A percentile compares a stretch with the other conserved stretches of the same genome.
Evolutionary conservation across 2,888 invertebrate genomes (phyloP).

Genomic region (Hypselothyrea guttata): DNA sequence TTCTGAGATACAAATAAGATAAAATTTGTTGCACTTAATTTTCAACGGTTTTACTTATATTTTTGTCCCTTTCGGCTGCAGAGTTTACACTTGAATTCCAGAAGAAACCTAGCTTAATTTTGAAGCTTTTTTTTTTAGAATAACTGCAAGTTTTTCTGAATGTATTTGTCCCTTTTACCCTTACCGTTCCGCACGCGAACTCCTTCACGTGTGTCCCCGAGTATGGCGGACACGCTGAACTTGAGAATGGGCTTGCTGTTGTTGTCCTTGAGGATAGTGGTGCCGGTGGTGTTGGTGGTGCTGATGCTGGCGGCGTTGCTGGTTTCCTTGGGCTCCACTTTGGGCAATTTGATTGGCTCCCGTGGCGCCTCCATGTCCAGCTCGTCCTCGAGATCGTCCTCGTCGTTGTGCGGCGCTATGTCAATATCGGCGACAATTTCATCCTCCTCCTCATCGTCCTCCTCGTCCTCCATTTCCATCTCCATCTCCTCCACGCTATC

Average conservation of each 20-base stretch:
- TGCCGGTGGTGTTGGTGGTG: slow-evolving; percentile 34
- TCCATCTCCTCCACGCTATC: slow-evolving; percentile 75
- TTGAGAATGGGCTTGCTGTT: slow-evolving; percentile 90
- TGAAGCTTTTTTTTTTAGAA: too few species aligned
- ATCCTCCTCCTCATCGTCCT: slow-evolving; percentile 63
- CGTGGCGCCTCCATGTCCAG: slow-evolving; percentile 48
- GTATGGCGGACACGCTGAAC: slow-evolving; percentile 95
- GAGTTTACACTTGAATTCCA: too few species aligned
- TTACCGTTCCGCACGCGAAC: slow-evolving; percentile 83
- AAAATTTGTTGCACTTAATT: too few species aligned
- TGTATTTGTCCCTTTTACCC: slow-evolving; percentile 20
- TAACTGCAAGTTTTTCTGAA: too few species aligned
- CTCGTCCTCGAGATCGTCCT: slow-evolving; percentile 67
- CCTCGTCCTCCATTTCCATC: slow-evolving; percentile 68
- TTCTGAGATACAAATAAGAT: too few species aligned
- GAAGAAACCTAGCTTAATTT: too few species aligned
- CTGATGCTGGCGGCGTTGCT: slow-evolving; percentile 39
- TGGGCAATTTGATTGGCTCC: slow-evolving; percentile 71
- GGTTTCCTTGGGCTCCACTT: slow-evolving; percentile 64
- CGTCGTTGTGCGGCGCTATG: slow-evolving; percentile 60
- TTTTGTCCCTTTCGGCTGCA: too few species aligned
- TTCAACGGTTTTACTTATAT: too few species aligned
- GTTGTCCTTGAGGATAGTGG: slow-evolving; percentile 82
- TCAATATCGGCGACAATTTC: slow-evolving; percentile 71
- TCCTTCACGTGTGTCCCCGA: slow-evolving; percentile 85